These are phyloP conservation scores for Archegozetes longisetosus DNA, from an alignment of 1,140 invertebrate species.

Conservation along the genomic window DNA sequence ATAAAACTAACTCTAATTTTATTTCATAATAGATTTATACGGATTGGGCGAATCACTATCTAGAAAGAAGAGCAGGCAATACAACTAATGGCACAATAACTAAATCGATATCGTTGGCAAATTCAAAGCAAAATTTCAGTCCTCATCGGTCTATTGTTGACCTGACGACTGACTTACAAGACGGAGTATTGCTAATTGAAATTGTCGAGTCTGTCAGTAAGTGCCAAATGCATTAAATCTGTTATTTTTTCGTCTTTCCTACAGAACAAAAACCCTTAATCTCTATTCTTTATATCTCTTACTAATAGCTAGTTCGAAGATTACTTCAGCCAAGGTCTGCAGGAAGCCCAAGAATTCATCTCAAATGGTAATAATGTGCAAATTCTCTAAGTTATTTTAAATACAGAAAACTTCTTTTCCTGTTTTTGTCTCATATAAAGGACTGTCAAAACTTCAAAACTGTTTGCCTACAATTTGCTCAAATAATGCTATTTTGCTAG, in stretches of 20 bases:
- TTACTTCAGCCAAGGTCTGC: background rate
- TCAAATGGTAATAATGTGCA: background rate
- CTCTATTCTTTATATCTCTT: background rate
- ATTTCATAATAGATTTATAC: conserved; percentile 68
- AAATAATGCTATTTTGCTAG: background rate
- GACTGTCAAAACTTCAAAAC: background rate
- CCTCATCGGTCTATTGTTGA: background rate
- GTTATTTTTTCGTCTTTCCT: background rate
- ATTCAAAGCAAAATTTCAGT: background rate
- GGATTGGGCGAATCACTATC: conserved; percentile 92
- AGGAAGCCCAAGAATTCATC: background rate
- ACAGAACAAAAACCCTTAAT: background rate
- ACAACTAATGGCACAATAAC: conserved; percentile 45
- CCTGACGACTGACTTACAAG: conserved; percentile 69
- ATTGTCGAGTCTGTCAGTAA: conserved; percentile 87
- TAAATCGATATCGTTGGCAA: background rate
- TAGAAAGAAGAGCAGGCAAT: conserved; percentile 74
- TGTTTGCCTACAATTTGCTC: background rate
- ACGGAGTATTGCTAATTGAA: conserved; percentile 75
- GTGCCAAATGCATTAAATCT: conserved; percentile 30
- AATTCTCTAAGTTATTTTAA: background rate
- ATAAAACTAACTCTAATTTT: too few relatives aligned
- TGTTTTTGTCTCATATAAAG: background rate
- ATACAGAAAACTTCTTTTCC: background rate
- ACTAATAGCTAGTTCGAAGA: background rate